Evolutionary conservation across 2,888 invertebrate species (phyloP).

Genomic region (Antheraea assamensis): DNA sequence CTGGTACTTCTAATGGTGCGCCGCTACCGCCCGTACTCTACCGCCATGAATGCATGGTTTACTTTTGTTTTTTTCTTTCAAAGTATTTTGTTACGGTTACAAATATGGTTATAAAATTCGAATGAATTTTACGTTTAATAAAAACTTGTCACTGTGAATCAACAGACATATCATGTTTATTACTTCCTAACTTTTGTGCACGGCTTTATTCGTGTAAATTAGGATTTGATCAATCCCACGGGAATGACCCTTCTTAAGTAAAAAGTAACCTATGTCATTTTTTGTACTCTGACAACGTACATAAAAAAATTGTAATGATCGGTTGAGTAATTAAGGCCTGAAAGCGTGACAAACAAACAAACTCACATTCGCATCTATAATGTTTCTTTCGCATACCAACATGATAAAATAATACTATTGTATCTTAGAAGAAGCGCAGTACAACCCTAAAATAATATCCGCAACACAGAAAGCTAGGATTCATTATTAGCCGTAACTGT

Average conservation of each 20-base stretch:
- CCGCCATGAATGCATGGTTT: not conserved
- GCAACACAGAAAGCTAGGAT: not conserved
- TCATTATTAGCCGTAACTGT: not conserved
- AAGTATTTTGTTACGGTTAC: slow-evolving; percentile 1
- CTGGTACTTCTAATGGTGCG: slow-evolving; percentile 65
- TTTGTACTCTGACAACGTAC: no score
- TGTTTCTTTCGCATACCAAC: not conserved
- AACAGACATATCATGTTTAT: not conserved
- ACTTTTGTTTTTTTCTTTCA: slow-evolving; percentile 15
- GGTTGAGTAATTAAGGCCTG: no score
- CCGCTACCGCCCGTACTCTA: slow-evolving; percentile 42
- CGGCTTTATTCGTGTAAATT: no score
- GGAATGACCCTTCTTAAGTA: no score
- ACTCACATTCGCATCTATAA: not conserved
- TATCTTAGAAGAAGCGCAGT: not conserved
- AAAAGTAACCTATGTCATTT: no score
- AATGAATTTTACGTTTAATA: not conserved
- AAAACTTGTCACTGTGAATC: not conserved
- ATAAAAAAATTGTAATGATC: no score
- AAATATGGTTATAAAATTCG: not conserved
- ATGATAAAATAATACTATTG: not conserved
- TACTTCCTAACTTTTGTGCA: no score
- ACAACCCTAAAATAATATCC: not conserved
- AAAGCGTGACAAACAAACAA: no score
- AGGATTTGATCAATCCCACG: no score